A percentile compares a stretch with the other conserved stretches of the same genome.
These are phyloP conservation scores for Pithys albifrons DNA, from an alignment of 2,113 vertebrate species.

Conservation along the genomic window DNA sequence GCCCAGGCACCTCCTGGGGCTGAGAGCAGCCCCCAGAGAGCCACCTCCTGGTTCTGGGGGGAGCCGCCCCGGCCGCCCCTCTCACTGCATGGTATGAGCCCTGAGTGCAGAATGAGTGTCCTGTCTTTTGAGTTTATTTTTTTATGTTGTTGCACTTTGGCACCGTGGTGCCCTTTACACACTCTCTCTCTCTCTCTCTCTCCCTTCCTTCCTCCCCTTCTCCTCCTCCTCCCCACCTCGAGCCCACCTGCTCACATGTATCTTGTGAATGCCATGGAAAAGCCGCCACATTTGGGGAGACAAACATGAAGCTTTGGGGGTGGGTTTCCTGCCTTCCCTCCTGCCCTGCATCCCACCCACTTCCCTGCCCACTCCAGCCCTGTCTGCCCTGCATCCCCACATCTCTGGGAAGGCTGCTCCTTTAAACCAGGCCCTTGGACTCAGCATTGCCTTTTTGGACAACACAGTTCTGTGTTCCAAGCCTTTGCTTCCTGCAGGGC, in stretches of 20 bases:
- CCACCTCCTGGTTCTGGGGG: slow-evolving; percentile 72
- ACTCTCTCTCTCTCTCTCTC: neutral
- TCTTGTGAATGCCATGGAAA: slow-evolving; percentile 58
- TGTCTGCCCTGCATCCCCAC: neutral
- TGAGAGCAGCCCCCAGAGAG: slow-evolving; percentile 80
- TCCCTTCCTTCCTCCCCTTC: neutral
- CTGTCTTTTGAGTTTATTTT: slow-evolving; percentile 52
- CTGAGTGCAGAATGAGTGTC: slow-evolving; percentile 82
- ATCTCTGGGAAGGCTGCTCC: slow-evolving; percentile 35
- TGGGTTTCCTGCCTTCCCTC: neutral
- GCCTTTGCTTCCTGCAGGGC: slow-evolving; percentile 12
- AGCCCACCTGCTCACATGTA: slow-evolving; percentile 48
- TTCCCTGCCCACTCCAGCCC: neutral
- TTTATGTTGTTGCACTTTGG: slow-evolving; percentile 83
- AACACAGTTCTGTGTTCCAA: neutral
- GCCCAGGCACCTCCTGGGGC: slow-evolving; percentile 75
- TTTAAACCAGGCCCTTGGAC: neutral
- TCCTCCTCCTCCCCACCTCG: neutral
- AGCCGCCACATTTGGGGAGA: slow-evolving; percentile 40
- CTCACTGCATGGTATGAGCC: slow-evolving; percentile 89
- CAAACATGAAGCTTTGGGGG: neutral
- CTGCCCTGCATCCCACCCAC: slow-evolving; percentile 10
- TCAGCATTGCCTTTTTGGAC: slow-evolving; percentile 22
- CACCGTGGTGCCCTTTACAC: slow-evolving; percentile 76
- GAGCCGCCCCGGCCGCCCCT: slow-evolving; percentile 67